Conservation (phyloP, 2,113 vertebrate genomes). For the Bubo bubo region DNA sequence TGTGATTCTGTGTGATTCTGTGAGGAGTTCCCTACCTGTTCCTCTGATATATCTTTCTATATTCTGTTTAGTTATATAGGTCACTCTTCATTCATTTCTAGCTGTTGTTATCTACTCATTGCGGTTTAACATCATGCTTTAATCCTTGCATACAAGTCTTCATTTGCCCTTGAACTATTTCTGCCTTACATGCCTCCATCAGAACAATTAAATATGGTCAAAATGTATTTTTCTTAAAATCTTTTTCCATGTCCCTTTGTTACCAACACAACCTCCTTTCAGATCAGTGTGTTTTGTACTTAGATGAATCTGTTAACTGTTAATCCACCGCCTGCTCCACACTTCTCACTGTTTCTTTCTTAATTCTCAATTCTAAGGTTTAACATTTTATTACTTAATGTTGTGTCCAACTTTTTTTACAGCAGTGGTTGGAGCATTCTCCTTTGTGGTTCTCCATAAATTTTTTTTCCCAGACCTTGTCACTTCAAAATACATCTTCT, state of each 20-base stretch:
- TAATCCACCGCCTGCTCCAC: background rate
- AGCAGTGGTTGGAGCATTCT: background rate
- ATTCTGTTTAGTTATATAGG: background rate
- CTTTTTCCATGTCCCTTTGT: background rate
- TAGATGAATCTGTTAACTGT: accelerated
- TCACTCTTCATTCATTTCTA: background rate
- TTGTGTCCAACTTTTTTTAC: background rate
- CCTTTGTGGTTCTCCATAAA: background rate
- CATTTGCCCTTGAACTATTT: background rate
- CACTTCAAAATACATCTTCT: background rate
- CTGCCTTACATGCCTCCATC: background rate
- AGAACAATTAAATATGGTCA: background rate
- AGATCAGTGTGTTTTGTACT: background rate
- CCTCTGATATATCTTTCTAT: background rate
- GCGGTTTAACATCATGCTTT: background rate
- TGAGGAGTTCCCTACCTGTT: background rate
- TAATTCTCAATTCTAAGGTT: background rate
- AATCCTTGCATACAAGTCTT: background rate
- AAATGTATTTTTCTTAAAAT: background rate
- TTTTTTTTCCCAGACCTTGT: background rate
- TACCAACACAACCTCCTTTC: background rate
- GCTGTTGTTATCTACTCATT: background rate
- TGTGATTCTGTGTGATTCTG: too few species aligned
- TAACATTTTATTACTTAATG: background rate
- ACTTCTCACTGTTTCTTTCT: background rate